Conservation (phyloP, 2,113 vertebrate species). For the Hoplias malabaricus region DNA sequence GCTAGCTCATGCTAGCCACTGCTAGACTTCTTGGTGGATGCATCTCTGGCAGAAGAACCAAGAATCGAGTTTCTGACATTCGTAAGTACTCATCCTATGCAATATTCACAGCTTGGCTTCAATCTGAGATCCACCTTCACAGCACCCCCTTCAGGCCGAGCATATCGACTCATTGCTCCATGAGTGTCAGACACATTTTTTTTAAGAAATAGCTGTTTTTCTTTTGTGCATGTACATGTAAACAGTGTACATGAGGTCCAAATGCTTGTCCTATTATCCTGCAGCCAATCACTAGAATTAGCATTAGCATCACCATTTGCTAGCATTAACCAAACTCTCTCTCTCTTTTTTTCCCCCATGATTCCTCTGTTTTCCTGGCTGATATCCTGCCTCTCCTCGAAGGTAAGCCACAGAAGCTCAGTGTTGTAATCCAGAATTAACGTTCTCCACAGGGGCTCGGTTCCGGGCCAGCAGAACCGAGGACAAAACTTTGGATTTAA, state of each 20-base stretch:
- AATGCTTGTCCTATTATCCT: conserved; percentile 1
- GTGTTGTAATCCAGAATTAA: background rate
- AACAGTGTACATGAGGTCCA: background rate
- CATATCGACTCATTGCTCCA: conserved; percentile 29
- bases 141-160: conserved; percentile 57
- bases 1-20: too few relatives aligned
- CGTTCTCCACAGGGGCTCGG: conserved; percentile 34
- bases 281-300: conserved; percentile 31
- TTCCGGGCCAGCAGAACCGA: conserved; percentile 1
- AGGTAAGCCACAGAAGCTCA: conserved; percentile 72
- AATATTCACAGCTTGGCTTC: conserved; percentile 49
- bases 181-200: conserved; percentile 1
- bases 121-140: conserved; percentile 43
- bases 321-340: conserved; percentile 66
- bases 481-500: too few relatives aligned
- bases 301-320: background rate
- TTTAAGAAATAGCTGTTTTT: conserved; percentile 19
- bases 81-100: conserved; percentile 5
- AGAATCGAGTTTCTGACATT: conserved; percentile 31
- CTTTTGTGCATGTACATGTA: conserved; percentile 33
- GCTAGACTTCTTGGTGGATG: conserved; percentile 39
- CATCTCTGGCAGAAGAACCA: conserved; percentile 39
- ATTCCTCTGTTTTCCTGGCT: conserved; percentile 59
- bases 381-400: conserved; percentile 66
- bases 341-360: conserved; percentile 45